These are phyloP conservation scores for Puntigrus tetrazona DNA, from an alignment of 2,113 vertebrate genomes.

Conservation along the genomic window DNA sequence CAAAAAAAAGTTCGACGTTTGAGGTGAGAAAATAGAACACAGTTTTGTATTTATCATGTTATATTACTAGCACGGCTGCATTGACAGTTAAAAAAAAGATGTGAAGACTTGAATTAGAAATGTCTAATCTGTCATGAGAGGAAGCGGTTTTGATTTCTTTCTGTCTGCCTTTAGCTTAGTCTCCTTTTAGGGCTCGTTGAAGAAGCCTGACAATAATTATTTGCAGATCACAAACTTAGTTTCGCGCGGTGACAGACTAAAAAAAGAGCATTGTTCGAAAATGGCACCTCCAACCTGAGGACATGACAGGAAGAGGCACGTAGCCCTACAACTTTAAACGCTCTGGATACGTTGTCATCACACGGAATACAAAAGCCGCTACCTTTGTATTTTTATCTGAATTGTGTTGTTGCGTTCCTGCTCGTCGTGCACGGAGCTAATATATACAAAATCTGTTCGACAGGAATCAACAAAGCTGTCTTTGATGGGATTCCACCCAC, in stretches of 20 bases:
- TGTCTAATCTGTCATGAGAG: not conserved
- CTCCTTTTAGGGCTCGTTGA: conserved; percentile 8
- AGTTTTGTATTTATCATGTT: not conserved
- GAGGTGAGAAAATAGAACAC: not conserved
- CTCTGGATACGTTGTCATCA: conserved; percentile 45
- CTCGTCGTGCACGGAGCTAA: conserved; percentile 38
- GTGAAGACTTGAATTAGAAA: not conserved
- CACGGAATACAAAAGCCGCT: conserved; percentile 34
- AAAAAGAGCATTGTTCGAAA: conserved; percentile 40
- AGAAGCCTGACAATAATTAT: conserved; percentile 42
- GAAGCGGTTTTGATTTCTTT: conserved; percentile 1
- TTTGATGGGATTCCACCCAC: conserved; percentile 55
- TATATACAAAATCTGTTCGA: conserved; percentile 56
- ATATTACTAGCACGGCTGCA: not conserved
- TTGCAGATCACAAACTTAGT: conserved; percentile 49
- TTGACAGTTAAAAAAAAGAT: not conserved
- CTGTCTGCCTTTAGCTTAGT: not conserved
- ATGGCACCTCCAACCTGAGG: conserved; percentile 41
- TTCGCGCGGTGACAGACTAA: conserved; percentile 32
- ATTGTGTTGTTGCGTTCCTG: conserved; percentile 40
- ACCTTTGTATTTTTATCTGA: conserved; percentile 53
- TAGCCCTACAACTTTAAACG: conserved; percentile 38
- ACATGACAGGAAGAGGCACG: conserved; percentile 34
- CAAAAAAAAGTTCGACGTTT: not conserved
- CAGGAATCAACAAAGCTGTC: conserved; percentile 52